These are phyloP conservation scores for Dimorphilus gyrociliatus DNA, from an alignment of 2,888 invertebrate genomes.

Conservation along the genomic window DNA sequence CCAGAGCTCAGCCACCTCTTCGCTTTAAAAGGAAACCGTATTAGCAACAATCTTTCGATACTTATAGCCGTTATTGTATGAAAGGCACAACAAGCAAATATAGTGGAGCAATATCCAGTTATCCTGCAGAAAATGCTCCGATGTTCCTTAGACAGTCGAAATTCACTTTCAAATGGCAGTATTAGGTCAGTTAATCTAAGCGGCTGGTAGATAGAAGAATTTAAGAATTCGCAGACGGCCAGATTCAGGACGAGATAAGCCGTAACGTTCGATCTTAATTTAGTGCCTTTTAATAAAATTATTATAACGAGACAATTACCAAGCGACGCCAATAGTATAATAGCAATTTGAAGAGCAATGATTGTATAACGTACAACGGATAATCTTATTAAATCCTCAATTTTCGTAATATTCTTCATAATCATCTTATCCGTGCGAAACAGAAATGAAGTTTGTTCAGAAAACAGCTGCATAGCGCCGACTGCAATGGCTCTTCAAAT, in stretches of 20 bases:
- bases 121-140: conserved; percentile 6
- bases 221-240: conserved; percentile 9
- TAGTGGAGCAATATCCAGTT: conserved; percentile 6
- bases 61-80: conserved; percentile 9
- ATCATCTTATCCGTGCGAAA: too few relatives aligned
- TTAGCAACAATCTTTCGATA: conserved; percentile 9
- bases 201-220: conserved; percentile 5
- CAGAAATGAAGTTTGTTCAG: too few relatives aligned
- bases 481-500: too few relatives aligned
- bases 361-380: conserved; percentile 7
- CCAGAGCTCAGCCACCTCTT: conserved; percentile 7
- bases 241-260: conserved; percentile 10
- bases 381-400: conserved; percentile 8
- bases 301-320: conserved; percentile 9
- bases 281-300: conserved; percentile 5
- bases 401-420: too few relatives aligned
- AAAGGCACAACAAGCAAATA: conserved; percentile 8
- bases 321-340: conserved; percentile 5
- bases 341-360: conserved; percentile 6
- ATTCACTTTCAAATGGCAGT: conserved; percentile 1
- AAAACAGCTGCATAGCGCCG: too few relatives aligned
- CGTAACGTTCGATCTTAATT: conserved; percentile 6
- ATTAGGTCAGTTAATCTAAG: conserved; percentile 7
- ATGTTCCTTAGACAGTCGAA: conserved; percentile 1
- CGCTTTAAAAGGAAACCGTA: conserved; percentile 9